These are phyloP conservation scores for Eugnorisma glareosa DNA, from an alignment of 2,888 invertebrate species.

Conservation along the genomic window DNA sequence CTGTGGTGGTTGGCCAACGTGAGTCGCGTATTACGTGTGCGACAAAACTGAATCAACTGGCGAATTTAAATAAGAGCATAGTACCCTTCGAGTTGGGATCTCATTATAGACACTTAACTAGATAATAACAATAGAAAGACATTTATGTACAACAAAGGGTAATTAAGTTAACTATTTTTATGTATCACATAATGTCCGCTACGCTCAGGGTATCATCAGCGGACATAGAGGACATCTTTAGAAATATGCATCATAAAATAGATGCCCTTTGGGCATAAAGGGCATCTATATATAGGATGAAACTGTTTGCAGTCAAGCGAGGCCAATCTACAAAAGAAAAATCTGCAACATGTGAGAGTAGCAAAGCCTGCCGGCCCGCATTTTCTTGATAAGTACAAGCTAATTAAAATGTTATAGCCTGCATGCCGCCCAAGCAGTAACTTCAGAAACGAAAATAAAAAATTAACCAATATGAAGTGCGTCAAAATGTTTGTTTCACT, in stretches of 20 bases:
- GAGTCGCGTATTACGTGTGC: background rate
- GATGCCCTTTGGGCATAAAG: background rate
- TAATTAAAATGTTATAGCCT: background rate
- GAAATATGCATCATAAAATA: background rate
- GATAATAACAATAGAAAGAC: background rate
- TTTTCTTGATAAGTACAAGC: background rate
- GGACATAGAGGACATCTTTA: background rate
- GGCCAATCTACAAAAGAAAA: background rate
- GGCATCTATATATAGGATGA: background rate
- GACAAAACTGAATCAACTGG: background rate
- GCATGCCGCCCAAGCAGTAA: background rate
- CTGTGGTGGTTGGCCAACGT: background rate
- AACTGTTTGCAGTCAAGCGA: background rate
- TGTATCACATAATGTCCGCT: background rate
- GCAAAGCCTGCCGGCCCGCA: background rate
- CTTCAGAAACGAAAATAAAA: background rate
- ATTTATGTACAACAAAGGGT: slow-evolving; percentile 4
- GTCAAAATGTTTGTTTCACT: too few species aligned
- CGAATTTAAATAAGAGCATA: background rate
- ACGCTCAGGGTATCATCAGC: background rate
- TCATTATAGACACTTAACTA: background rate
- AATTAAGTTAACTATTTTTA: background rate
- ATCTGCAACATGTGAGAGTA: background rate
- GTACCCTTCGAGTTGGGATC: background rate
- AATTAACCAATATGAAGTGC: background rate